Percentiles rank a stretch among this genome's conserved stretches.
phyloP scores from a whole-genome alignment of 2,888 invertebrate species.

The Nesidiocoris tenuis region DNA sequence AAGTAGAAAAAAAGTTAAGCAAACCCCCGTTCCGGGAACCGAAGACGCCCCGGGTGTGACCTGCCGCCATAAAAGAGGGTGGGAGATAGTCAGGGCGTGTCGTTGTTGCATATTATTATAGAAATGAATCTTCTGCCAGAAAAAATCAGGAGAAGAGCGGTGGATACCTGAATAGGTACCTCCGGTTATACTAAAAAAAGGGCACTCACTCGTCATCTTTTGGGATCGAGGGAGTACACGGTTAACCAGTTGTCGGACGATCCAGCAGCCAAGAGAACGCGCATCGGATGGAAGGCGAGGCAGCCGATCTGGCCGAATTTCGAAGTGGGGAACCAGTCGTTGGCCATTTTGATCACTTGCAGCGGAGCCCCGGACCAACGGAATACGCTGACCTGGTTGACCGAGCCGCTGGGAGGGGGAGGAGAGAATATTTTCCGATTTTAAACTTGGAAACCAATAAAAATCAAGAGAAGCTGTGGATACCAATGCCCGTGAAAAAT shows the following conservation, averaged over 20 bases:
- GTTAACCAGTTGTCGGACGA: slow-evolving; percentile 81
- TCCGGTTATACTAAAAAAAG: too few species aligned
- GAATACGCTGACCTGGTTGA: slow-evolving; percentile 70
- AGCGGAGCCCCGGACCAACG: slow-evolving; percentile 70
- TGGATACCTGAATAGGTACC: too few species aligned
- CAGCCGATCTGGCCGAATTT: slow-evolving; percentile 85
- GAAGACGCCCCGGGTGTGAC: background rate
- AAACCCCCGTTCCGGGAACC: background rate
- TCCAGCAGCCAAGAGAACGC: slow-evolving; percentile 81
- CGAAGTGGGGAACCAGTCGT: slow-evolving; percentile 85
- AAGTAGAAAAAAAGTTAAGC: background rate
- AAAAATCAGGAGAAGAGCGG: too few species aligned
- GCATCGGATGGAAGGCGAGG: slow-evolving; percentile 85
- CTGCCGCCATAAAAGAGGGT: too few species aligned
- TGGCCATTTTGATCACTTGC: slow-evolving; percentile 74
- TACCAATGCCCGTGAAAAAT: too few species aligned
- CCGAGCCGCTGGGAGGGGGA: slow-evolving; percentile 67
- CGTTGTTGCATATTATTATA: too few species aligned
- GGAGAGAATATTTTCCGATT: too few species aligned
- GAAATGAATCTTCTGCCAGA: too few species aligned
- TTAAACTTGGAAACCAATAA: slow-evolving; percentile 45
- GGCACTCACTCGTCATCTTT: slow-evolving; percentile 46
- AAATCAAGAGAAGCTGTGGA: slow-evolving; percentile 37
- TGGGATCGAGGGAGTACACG: slow-evolving; percentile 61
- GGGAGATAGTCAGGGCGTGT: too few species aligned